These are phyloP conservation scores for Acrossocheilus fasciatus DNA, from an alignment of 2,797 vertebrate genomes.

Conservation along the genomic window DNA sequence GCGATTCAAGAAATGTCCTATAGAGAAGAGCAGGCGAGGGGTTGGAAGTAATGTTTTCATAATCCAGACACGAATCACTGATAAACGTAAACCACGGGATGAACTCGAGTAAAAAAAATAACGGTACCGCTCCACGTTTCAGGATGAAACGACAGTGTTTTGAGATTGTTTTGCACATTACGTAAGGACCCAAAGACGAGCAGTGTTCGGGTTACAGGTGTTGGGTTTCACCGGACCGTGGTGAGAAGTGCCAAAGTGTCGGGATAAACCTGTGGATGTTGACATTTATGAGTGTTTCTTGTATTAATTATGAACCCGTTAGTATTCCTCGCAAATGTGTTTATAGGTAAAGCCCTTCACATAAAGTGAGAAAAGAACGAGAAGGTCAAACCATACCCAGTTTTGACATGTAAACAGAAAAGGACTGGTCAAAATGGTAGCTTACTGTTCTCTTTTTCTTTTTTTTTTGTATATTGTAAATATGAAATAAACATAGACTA, in stretches of 20 bases:
- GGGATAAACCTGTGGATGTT: slow-evolving; percentile 27
- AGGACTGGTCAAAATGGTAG: slow-evolving; percentile 29
- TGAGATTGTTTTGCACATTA: slow-evolving; percentile 37
- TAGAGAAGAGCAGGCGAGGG: slow-evolving; percentile 24
- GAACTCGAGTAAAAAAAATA: not conserved
- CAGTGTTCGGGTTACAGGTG: not conserved
- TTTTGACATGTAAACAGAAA: slow-evolving; percentile 9
- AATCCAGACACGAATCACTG: slow-evolving; percentile 11
- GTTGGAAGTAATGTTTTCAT: slow-evolving; percentile 14
- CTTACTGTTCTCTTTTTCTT: slow-evolving; percentile 33
- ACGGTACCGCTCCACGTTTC: not conserved
- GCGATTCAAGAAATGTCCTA: slow-evolving; percentile 58
- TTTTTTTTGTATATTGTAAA: slow-evolving; percentile 70
- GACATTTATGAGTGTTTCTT: slow-evolving; percentile 17
- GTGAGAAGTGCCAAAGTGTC: not conserved
- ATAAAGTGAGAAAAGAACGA: slow-evolving; percentile 23
- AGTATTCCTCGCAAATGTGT: slow-evolving; percentile 50
- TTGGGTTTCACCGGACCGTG: not conserved
- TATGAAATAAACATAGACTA: slow-evolving; percentile 55
- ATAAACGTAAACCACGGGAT: slow-evolving; percentile 11
- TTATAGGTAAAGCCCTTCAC: slow-evolving; percentile 14
- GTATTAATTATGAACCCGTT: slow-evolving; percentile 36
- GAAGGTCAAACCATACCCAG: slow-evolving; percentile 16
- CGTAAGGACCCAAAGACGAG: not conserved
- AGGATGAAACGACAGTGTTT: not conserved